Evolutionary conservation across 1,140 invertebrate genomes (phyloP), one percentile per base, ranked within the genome.

Genomic region (Cheumatopsyche charites): DNA sequence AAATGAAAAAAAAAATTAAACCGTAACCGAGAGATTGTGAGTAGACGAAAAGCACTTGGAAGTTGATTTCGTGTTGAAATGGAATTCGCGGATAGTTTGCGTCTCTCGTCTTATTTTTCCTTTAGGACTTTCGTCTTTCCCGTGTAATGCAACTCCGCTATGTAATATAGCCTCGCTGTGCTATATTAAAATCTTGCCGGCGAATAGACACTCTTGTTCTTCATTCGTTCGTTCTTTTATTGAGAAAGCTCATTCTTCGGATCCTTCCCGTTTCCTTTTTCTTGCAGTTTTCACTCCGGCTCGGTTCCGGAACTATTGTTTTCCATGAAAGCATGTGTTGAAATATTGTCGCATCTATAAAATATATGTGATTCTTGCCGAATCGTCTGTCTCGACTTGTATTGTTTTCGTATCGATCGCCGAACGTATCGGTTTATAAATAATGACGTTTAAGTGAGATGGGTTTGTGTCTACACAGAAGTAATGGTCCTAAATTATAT

Each of bases 81-180:
- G 58, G 58, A n/a, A 62, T 62, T 62, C 58, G 58, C 58, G 58
- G n/a, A 62, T 62, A 62, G 58, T 62, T 62, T 62, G n/a, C 29
- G 21, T 25, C 9, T 0, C 58, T 12, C 9, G 12, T 15, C 47
- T 4, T 3, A n/a, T 49, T 49, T 21, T 62, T 62, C 58, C 58
- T 62, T 62, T 41, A 26, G 21, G 23, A 12, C 26, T 3, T 1
- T 15, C 19, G 5, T 15, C 29, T 41, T 5, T 23, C 4, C 58
- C 58, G 12, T 62, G 23, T 62, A 62, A 62, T 62, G 26, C 26
- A 6, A n/a, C n/a, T n/a, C n/a, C n/a, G n/a, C n/a, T n/a, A n/a
- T n/a, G n/a, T n/a, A n/a, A n/a, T n/a, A n/a, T n/a, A n/a, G n/a
- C n/a, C n/a, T n/a, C n/a, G 5, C 58, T 3, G 15, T 1, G 23